Conservation (phyloP, 2,797 vertebrate species). For the Bradypodion pumilum region DNA sequence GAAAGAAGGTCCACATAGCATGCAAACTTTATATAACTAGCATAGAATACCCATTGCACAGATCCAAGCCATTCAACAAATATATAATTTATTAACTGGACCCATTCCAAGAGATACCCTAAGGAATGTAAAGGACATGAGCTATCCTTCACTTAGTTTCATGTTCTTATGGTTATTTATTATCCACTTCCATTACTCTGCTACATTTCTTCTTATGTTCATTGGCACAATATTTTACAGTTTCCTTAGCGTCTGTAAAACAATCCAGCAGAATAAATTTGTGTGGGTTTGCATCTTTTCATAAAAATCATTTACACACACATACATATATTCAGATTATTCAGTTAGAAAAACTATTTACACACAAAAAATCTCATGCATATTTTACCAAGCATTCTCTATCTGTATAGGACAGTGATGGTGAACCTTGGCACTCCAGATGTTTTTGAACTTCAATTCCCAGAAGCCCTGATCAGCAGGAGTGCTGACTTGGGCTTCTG, state of each 20-base stretch:
- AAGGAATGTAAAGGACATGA: constrained; percentile 16
- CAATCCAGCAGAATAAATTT: constrained; percentile 6
- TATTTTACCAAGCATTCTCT: not conserved
- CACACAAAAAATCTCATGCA: not conserved
- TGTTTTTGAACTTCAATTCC: too few species aligned
- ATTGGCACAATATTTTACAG: constrained; percentile 16
- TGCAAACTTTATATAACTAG: not conserved
- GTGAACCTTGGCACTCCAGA: too few species aligned
- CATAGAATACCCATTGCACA: not conserved
- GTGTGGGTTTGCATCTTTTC: constrained; percentile 2
- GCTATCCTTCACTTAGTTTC: constrained; percentile 20
- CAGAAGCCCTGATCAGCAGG: too few species aligned
- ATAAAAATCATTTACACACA: not conserved
- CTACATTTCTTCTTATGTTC: constrained; percentile 28
- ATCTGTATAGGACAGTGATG: too few species aligned
- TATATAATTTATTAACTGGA: constrained; percentile 22
- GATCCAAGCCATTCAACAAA: constrained; percentile 8
- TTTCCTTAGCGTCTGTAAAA: constrained; percentile 24
- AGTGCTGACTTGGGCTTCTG: too few species aligned
- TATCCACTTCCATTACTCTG: constrained; percentile 21
- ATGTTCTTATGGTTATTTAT: constrained; percentile 25
- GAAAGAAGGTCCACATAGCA: not conserved
- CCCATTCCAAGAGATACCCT: constrained; percentile 22
- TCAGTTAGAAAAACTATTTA: constrained; percentile 11
- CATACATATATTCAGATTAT: not conserved